Evolutionary conservation across 2,797 vertebrate genomes (phyloP), one percentile per base, ranked within the genome.

Genomic region (Craterocephalus amniculus): DNA sequence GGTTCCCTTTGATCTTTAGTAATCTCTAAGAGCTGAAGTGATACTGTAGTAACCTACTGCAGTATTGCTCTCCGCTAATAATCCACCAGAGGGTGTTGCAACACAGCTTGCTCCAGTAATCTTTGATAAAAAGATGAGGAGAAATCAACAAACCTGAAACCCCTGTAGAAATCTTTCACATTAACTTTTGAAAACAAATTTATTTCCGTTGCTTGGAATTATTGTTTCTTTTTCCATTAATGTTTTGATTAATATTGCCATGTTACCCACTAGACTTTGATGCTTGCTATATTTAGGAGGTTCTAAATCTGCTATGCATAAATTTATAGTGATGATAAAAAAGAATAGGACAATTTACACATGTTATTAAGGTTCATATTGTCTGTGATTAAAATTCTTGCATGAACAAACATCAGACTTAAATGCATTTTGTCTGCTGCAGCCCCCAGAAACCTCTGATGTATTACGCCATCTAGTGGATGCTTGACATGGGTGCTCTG

Each of bases 401-500:
- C 36, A 38, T 38, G 36, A 13, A 2, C 10, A 13, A 38, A n/a
- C 18, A 45, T 49, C 22, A 12, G 9, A 22, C n/a, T 48, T n/a
- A 9, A 22, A 20, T 24, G 22, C 13, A 9, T n/a, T 7, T 34
- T 38, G 36, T 29, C 38, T 40, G 38, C 38, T 40, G 13, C 38
- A 16, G 31, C 48, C 11, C 9, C 14, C 20, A 58, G 40, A 62
- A 55, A 20, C 32, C 14, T 60, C 2, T 52, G 70, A 61, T 72
- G 55, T n/a, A 66, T 11, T 7, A 1, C 54, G 65, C 87, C 87
- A 84, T 78, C 90, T 89, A 77, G 85, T 90, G 90, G 89, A 65
- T 12, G 0, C 16, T 4, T 20, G 29, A 27, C 6, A 32, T 27
- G 67, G n/a, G 6, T 76, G 67, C 58, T 52, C 27, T 14, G 26